Base-by-base conservation (phyloP, 2,797 vertebrate species). In the Gephyroberyx darwinii region DNA sequence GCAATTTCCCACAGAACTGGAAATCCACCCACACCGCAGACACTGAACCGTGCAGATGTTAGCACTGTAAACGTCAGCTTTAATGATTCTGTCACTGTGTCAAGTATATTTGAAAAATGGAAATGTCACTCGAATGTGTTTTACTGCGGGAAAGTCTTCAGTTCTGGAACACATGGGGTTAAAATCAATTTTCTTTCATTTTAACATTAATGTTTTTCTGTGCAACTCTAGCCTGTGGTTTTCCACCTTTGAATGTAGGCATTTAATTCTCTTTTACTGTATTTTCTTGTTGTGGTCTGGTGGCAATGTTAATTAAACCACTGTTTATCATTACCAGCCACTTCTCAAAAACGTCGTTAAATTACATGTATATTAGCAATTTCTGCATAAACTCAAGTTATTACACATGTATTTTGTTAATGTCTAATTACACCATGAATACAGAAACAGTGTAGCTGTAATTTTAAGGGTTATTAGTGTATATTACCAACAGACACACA, bases 381-480 rank as follows among this genome's bases (percentile, higher is more conserved):
- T 64, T 64, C n/a, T 79, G 14, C 51, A 31, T 63, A 35, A 35
- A 35, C 5, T 35, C 33, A 35, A 35, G 35, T 75, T 77, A 83
- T 74, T 52, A 54, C 70, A 20, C 39, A 57, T 80, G 8, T 52
- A 14, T 5, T 45, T 14, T 81, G 70, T 67, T 70, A 65, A 14
- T 0, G 61, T 64, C 57, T 85, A 71, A 90, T 88, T 84, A 75
- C 64, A 73, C 70, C 63, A 77, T 71, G 59, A 70, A 82, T 57
- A 54, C 41, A 73, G 35, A 47, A 74, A 66, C 75, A 54, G 17
- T 5, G 33, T 63, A 54, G 71, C 61, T 75, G 55, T 84, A 80
- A 86, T 83, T 78, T 77, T 74, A 86, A 71, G 84, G 71, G 66
- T 84, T 81, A 85, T 84, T 86, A 80, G 71, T 73, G 63, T 83